Conservation (phyloP, 2,113 vertebrate species). For the Astur gentilis region DNA sequence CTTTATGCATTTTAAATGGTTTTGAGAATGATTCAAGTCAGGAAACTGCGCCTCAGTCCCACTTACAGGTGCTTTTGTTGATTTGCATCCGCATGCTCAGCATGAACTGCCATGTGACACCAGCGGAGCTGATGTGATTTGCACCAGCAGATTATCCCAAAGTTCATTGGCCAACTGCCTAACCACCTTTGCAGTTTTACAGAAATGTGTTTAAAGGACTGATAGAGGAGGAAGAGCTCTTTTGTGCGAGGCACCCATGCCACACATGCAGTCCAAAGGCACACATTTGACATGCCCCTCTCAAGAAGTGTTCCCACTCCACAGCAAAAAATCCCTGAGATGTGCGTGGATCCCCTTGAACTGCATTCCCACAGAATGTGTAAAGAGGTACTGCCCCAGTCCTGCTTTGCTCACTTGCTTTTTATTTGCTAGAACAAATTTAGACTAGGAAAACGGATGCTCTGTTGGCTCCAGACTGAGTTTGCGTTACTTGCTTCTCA, state of each 20-base stretch:
- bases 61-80: not conserved
- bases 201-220: not conserved
- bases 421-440: not conserved
- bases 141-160: not conserved
- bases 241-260: not conserved
- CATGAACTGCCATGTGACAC: not conserved
- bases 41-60: not conserved
- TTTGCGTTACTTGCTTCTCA: not conserved
- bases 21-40: not conserved
- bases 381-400: not conserved
- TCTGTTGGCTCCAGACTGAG: not conserved
- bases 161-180: not conserved
- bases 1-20: not conserved
- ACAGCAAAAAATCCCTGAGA: not conserved
- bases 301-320: not conserved
- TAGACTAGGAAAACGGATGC: not conserved
- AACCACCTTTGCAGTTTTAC: not conserved
- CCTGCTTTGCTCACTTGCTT: not conserved
- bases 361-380: not conserved
- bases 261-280: not conserved
- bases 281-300: fast-evolving
- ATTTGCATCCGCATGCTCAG: not conserved
- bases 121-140: not conserved
- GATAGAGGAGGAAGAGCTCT: not conserved
- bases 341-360: not conserved